Conservation (phyloP, 2,888 invertebrate species). For the Chalcis sispes region DNA sequence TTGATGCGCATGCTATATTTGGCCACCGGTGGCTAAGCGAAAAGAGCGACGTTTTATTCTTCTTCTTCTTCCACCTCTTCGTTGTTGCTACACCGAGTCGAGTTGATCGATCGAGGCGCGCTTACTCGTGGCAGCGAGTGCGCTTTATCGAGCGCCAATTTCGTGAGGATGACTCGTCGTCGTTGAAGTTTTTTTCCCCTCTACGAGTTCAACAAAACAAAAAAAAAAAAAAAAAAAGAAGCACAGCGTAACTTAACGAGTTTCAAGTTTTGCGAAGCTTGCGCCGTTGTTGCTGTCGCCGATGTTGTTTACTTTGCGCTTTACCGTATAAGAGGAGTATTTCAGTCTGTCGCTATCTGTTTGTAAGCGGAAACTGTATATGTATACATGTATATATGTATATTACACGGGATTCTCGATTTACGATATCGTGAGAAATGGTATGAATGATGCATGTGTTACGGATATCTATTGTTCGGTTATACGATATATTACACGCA, state of each 20-base stretch:
- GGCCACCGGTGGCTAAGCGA: not conserved
- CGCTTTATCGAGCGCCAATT: too few species aligned
- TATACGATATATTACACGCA: not conserved
- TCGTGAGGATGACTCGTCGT: not conserved
- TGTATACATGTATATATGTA: not conserved
- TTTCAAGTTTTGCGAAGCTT: too few species aligned
- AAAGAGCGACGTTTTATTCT: too few species aligned
- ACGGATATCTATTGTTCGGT: not conserved
- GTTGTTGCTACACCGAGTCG: too few species aligned
- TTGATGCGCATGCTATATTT: constrained; percentile 4
- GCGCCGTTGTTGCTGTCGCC: not conserved
- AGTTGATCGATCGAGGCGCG: too few species aligned
- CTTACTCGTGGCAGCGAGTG: too few species aligned
- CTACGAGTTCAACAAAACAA: not conserved
- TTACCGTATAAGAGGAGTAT: not conserved
- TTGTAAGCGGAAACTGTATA: not conserved
- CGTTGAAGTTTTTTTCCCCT: not conserved
- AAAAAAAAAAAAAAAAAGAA: too few species aligned
- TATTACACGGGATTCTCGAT: not conserved
- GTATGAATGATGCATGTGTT: not conserved
- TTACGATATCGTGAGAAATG: not conserved
- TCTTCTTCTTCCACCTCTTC: too few species aligned
- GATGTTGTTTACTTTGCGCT: not conserved
- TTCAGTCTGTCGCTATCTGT: not conserved
- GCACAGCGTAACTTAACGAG: too few species aligned